A percentile compares a stretch with the other conserved stretches of the same genome.
Evolutionary conservation across 2,888 invertebrate species (phyloP).

Genomic region (Amiota mariae): DNA sequence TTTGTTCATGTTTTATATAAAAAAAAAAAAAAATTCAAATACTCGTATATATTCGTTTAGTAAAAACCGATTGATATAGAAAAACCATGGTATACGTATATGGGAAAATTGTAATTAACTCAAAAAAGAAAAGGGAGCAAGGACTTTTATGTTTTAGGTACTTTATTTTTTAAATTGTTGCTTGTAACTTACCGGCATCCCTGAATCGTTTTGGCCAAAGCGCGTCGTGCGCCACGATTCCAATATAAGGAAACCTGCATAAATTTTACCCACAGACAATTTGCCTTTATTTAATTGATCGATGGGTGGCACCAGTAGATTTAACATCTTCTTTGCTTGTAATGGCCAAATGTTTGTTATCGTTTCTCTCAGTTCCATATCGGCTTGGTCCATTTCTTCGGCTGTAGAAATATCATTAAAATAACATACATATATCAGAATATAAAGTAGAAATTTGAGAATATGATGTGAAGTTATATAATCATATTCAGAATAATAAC

Average conservation of each 20-base stretch:
- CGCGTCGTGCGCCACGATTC: constrained; percentile 97
- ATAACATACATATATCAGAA: background rate
- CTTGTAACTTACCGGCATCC: constrained; percentile 84
- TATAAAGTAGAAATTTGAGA: background rate
- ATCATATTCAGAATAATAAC: background rate
- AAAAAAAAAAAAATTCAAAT: too few species aligned
- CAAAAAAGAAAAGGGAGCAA: too few species aligned
- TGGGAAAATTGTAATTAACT: background rate
- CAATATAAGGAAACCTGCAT: constrained; percentile 94
- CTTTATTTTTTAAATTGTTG: constrained; percentile 11
- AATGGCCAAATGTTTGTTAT: constrained; percentile 98
- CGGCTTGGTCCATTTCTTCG: constrained; percentile 99
- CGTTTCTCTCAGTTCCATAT: constrained; percentile 94
- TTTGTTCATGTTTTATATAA: too few species aligned
- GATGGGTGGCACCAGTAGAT: constrained; percentile 93
- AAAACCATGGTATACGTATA: background rate
- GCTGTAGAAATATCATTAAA: constrained; percentile 78
- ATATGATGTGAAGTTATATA: background rate
- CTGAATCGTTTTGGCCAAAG: constrained; percentile 89
- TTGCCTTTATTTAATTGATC: constrained; percentile 89
- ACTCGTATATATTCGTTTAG: too few species aligned
- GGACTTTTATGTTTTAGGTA: background rate
- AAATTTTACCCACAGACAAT: constrained; percentile 98
- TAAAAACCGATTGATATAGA: too few species aligned
- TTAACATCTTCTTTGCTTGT: constrained; percentile 97